Percentiles rank a stretch among this genome's conserved stretches.
phyloP scores from a whole-genome alignment of 2,113 vertebrate genomes.

The Rhineura floridana region DNA sequence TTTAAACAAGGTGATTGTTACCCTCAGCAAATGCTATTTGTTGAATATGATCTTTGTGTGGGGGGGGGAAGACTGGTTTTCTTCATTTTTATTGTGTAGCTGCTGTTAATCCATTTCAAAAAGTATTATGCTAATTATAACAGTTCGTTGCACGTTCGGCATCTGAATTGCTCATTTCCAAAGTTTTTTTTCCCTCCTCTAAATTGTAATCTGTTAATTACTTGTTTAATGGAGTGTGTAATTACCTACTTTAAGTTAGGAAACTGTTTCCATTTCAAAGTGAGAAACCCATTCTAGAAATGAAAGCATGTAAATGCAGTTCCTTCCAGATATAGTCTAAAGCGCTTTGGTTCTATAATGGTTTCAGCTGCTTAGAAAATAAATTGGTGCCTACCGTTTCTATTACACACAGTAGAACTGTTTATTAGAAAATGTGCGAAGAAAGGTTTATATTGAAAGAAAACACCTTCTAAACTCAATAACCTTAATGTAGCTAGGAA shows the following conservation, averaged over 20 bases:
- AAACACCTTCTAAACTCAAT: constrained; percentile 28
- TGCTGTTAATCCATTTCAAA: constrained; percentile 78
- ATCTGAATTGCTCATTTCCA: constrained; percentile 81
- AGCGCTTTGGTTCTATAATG: constrained; percentile 70
- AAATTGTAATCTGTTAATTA: constrained; percentile 86
- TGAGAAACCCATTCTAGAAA: constrained; percentile 73
- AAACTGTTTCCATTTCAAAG: constrained; percentile 83
- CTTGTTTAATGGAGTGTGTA: constrained; percentile 87
- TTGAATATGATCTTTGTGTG: constrained; percentile 46
- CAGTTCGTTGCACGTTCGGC: constrained; percentile 71
- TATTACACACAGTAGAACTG: constrained; percentile 31
- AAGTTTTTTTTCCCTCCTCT: constrained; percentile 57
- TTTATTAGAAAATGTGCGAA: constrained; percentile 10
- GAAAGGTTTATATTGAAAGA: constrained; percentile 18
- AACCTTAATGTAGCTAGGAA: constrained; percentile 21
- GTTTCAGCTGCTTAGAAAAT: constrained; percentile 64
- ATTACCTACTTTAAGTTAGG: constrained; percentile 85
- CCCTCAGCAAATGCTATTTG: constrained; percentile 42
- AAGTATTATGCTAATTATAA: constrained; percentile 82
- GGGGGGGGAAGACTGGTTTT: constrained; percentile 59
- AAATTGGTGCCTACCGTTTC: constrained; percentile 46
- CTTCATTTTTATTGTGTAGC: constrained; percentile 70
- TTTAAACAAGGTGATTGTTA: constrained; percentile 28
- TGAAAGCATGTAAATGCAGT: constrained; percentile 76
- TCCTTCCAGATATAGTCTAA: constrained; percentile 70